phyloP scores from a whole-genome alignment of 2,797 vertebrate species.

The Basileuterus tristriatus region DNA sequence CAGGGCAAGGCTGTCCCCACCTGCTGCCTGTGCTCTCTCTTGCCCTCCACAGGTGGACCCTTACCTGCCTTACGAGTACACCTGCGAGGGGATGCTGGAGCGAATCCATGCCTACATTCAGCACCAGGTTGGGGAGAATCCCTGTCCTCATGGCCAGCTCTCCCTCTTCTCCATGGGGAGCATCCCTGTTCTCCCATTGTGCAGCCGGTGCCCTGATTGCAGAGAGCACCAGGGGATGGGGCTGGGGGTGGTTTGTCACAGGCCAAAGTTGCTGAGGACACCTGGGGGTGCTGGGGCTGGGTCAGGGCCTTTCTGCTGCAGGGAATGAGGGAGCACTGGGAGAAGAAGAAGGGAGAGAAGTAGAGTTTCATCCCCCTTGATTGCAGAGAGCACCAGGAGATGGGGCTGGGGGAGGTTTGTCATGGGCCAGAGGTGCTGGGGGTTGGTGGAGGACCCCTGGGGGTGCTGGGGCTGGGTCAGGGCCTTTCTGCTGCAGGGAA shows the following conservation, averaged over 20 bases:
- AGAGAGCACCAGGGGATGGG: not conserved
- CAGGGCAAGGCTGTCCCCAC: not conserved
- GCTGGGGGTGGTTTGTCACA: not conserved
- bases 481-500: not conserved
- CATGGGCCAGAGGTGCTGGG: not conserved
- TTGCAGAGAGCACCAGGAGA: not conserved
- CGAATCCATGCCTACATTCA: slow-evolving; percentile 92
- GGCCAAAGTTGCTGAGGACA: not conserved
- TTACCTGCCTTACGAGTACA: slow-evolving; percentile 94
- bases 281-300: not conserved
- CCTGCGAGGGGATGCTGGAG: slow-evolving; percentile 94
- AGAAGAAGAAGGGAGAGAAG: not conserved
- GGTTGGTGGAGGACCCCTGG: not conserved
- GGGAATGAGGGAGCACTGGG: not conserved
- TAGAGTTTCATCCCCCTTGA: too few species aligned
- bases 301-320: not conserved
- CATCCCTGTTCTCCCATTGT: not conserved
- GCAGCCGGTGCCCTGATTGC: not conserved
- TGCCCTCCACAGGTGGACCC: slow-evolving; percentile 84
- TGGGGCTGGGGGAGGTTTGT: not conserved
- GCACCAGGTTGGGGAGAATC: slow-evolving; percentile 83
- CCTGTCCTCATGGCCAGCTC: not conserved
- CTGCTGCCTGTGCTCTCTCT: not conserved
- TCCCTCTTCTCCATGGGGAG: not conserved
- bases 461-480: not conserved